A percentile compares a stretch with the other conserved stretches of the same genome.
These are phyloP conservation scores for Poecile montanus DNA, from an alignment of 2,797 vertebrate species.

Conservation along the genomic window DNA sequence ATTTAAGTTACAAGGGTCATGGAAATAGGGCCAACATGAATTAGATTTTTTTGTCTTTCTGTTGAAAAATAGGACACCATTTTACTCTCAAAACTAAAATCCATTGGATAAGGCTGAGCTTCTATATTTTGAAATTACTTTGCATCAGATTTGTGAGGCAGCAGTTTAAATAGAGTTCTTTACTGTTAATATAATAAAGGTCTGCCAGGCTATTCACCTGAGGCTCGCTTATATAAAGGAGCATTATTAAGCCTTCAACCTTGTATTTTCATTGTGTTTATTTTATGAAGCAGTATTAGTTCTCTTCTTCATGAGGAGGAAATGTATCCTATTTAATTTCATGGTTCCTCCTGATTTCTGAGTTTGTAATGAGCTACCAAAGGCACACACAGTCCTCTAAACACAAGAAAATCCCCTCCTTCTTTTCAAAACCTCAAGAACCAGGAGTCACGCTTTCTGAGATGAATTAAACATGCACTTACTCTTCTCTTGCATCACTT, in stretches of 20 bases:
- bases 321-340: background rate
- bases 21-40: background rate
- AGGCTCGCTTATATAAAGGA: background rate
- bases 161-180: background rate
- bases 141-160: background rate
- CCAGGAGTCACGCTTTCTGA: background rate
- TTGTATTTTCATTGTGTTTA: constrained; percentile 27
- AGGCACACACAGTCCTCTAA: background rate
- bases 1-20: background rate
- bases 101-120: background rate
- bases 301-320: background rate
- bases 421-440: background rate
- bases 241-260: background rate
- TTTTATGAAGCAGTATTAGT: constrained; percentile 7
- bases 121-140: background rate
- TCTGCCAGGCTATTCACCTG: constrained; percentile 1
- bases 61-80: background rate
- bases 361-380: background rate
- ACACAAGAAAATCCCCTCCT: background rate
- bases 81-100: background rate
- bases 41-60: background rate
- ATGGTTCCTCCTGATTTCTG: background rate
- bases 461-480: background rate
- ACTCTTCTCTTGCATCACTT: background rate
- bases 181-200: background rate